Conservation (phyloP, 2,113 vertebrate species). For the Austrofundulus limnaeus region DNA sequence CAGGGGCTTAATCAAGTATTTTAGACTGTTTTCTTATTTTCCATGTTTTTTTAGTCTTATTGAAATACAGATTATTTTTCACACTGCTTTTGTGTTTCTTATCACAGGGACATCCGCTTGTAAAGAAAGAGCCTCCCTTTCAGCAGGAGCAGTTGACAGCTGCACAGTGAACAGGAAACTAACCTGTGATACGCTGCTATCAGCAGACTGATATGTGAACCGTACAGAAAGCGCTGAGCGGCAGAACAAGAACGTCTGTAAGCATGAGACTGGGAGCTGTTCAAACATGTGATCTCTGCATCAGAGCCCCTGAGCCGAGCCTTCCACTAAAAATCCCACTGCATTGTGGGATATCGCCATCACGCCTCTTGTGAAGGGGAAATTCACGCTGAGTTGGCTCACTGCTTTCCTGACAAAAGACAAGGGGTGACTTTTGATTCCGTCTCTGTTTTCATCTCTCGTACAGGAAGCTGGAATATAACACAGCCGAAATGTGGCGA, state of each 20-base stretch:
- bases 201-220: constrained; percentile 30
- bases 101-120: constrained; percentile 8
- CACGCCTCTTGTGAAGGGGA: constrained; percentile 52
- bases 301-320: constrained; percentile 7
- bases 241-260: not conserved
- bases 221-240: constrained; percentile 12
- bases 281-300: constrained; percentile 24
- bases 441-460: constrained; percentile 28
- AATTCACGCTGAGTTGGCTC: constrained; percentile 64
- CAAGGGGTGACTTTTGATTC: constrained; percentile 54
- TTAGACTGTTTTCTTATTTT: too few relatives aligned
- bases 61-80: not conserved
- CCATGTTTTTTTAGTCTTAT: too few relatives aligned
- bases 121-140: constrained; percentile 20
- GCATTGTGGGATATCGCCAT: constrained; percentile 56
- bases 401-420: constrained; percentile 46
- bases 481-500: constrained; percentile 24
- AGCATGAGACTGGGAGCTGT: constrained; percentile 3
- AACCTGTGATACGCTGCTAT: constrained; percentile 14
- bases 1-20: too few relatives aligned
- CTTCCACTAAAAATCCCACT: constrained; percentile 20
- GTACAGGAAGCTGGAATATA: constrained; percentile 49
- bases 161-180: not conserved
- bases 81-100: not conserved
- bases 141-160: constrained; percentile 7